Base-by-base conservation (phyloP, 1,140 invertebrate genomes). In the Lepidurus arcticus region DNA sequence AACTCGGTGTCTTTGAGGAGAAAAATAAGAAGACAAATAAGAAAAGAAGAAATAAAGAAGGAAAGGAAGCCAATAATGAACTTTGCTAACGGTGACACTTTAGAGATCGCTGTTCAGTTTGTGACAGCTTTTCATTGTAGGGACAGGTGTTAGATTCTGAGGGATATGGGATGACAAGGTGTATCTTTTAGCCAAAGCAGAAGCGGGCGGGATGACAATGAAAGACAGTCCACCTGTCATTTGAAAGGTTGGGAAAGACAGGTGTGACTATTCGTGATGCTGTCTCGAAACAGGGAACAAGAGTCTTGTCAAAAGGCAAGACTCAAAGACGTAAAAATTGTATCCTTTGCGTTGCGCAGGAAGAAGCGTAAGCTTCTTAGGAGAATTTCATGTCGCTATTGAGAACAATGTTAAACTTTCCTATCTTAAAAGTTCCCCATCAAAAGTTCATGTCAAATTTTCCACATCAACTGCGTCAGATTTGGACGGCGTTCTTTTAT, bases 111-210 rank as follows among this genome's bases (percentile, higher is more conserved):
- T 65, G 5, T 65, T 21, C 53, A 21, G 53, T n/a, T 65, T 65
- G 53, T 13, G 16, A 13, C 21, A 65, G 53, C 53, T 65, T 65
- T 65, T 65, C 53, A 16, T 65, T 65, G 53, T 65, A 65, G 8
- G 53, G 13, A 21, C 53, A 65, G 53, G 53, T 65, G 53, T 7
- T 13, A 65, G 53, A 65, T 65, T 65, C 21, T 34, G 34, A 34
- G 53, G 53, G 9, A 65, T 65, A 65, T 21, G 53, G 53, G 53
- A 65, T 65, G 53, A 65, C 53, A 65, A 65, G 53, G 53, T 65
- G 21, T 65, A 13, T 34, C 34, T 34, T 65, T 65, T 65, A 65
- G 53, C 21, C 53, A n/a, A 65, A 65, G 34, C 34, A 34, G 16
- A 65, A 65, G 53, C 53, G 53, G 53, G 53, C 13, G 53, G n/a